phyloP scores from a whole-genome alignment of 2,888 invertebrate genomes.

The Tortricodes alternella region DNA sequence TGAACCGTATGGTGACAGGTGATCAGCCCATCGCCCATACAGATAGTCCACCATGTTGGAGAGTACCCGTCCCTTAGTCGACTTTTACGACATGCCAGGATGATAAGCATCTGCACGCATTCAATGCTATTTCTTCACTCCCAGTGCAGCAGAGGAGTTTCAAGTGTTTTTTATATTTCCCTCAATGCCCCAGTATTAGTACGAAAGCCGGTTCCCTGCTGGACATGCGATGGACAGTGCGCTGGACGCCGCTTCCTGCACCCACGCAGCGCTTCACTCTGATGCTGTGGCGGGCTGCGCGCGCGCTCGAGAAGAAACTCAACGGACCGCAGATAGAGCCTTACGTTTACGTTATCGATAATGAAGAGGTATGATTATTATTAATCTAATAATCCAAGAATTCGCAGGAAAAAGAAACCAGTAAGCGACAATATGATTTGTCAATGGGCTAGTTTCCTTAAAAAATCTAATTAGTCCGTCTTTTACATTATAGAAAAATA shows the following conservation, averaged over 20 bases:
- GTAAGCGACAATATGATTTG: too few relatives aligned
- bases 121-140: too few relatives aligned
- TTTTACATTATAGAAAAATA: too few relatives aligned
- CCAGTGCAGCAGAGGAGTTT: too few relatives aligned
- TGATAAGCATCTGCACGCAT: too few relatives aligned
- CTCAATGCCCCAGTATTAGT: constrained; percentile 43
- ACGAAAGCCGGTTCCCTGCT: constrained; percentile 38
- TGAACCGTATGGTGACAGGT: too few relatives aligned
- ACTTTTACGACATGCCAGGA: too few relatives aligned
- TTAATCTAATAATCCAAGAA: not conserved
- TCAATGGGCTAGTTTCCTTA: too few relatives aligned
- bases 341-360: constrained; percentile 54
- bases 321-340: constrained; percentile 51
- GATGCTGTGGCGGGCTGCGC: constrained; percentile 52
- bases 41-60: too few relatives aligned
- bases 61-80: too few relatives aligned
- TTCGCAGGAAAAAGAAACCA: not conserved
- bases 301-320: constrained; percentile 51
- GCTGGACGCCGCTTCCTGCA: constrained; percentile 47
- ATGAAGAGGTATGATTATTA: constrained; percentile 46
- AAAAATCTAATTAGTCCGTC: too few relatives aligned
- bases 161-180: not conserved
- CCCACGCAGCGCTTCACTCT: constrained; percentile 55
- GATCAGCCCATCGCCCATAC: too few relatives aligned
- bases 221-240: constrained; percentile 48